A percentile compares a stretch with the other conserved stretches of the same genome.
phyloP scores from a whole-genome alignment of 2,797 vertebrate genomes.

The Okamejei kenojei region DNA sequence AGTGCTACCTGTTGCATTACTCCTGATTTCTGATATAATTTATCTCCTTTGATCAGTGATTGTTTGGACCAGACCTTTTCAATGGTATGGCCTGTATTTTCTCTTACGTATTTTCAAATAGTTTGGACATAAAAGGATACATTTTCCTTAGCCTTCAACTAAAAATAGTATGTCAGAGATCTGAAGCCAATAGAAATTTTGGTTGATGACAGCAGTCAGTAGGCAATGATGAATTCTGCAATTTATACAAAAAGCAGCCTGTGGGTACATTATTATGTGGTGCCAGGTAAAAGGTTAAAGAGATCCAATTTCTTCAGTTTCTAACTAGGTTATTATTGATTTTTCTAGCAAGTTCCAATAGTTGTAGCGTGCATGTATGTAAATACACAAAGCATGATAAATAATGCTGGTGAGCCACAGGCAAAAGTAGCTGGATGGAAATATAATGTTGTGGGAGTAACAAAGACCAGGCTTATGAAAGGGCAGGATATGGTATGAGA shows the following conservation, averaged over 20 bases:
- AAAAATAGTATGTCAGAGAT: conserved; percentile 17
- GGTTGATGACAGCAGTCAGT: background rate
- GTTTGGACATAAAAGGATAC: conserved; percentile 8
- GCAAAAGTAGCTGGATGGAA: too few relatives aligned
- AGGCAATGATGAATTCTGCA: background rate
- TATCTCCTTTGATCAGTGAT: background rate
- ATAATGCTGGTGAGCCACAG: too few relatives aligned
- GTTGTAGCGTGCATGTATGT: too few relatives aligned
- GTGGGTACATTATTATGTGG: background rate
- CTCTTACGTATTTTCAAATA: background rate
- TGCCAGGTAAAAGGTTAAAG: background rate
- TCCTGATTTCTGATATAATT: background rate
- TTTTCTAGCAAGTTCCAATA: background rate
- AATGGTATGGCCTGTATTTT: background rate
- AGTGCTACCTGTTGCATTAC: too few relatives aligned
- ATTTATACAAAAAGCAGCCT: background rate
- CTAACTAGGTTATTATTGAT: background rate
- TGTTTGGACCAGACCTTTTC: background rate
- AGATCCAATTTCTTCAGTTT: background rate
- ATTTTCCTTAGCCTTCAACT: background rate
- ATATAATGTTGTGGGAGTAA: too few relatives aligned
- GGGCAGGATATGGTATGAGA: too few relatives aligned
- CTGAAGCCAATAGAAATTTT: background rate
- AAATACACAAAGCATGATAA: too few relatives aligned
- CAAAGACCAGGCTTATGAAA: too few relatives aligned